A percentile compares a stretch with the other conserved stretches of the same genome.
Evolutionary conservation across 2,888 invertebrate genomes (phyloP).

Genomic region (Chirona hameri): DNA sequence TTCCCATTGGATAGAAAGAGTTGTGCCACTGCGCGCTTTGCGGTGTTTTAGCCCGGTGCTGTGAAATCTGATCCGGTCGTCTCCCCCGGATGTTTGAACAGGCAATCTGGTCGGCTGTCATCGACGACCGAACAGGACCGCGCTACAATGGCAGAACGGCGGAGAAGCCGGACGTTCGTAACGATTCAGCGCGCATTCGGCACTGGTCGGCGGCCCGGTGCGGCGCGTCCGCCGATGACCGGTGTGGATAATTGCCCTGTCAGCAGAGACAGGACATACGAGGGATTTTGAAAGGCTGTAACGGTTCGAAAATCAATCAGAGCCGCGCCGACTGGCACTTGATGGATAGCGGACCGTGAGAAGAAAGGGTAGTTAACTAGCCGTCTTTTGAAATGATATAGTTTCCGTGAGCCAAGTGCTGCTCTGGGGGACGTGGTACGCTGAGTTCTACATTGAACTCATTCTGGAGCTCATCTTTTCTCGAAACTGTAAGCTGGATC

Average conservation of each 20-base stretch:
- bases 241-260: slow-evolving; percentile 3
- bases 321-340: neutral
- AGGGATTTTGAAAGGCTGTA: slow-evolving; percentile 9
- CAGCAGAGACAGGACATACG: neutral
- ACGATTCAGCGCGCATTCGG: neutral
- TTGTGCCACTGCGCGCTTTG: no score
- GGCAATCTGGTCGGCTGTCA: neutral
- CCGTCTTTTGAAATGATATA: neutral
- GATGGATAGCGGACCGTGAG: neutral
- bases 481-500: no score
- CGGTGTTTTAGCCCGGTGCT: neutral
- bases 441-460: no score
- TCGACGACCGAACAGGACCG: neutral
- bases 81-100: neutral
- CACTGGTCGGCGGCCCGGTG: no score
- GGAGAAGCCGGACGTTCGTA: neutral
- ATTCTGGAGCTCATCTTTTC: no score
- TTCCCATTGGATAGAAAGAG: no score
- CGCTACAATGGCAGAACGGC: neutral
- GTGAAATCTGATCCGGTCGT: neutral
- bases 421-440: neutral
- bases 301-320: slow-evolving; percentile 9
- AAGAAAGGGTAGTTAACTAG: neutral
- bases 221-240: neutral
- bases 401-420: neutral